Evolutionary conservation across 23 tunicate genomes (phyloP).

Genomic region (Styela clava): DNA sequence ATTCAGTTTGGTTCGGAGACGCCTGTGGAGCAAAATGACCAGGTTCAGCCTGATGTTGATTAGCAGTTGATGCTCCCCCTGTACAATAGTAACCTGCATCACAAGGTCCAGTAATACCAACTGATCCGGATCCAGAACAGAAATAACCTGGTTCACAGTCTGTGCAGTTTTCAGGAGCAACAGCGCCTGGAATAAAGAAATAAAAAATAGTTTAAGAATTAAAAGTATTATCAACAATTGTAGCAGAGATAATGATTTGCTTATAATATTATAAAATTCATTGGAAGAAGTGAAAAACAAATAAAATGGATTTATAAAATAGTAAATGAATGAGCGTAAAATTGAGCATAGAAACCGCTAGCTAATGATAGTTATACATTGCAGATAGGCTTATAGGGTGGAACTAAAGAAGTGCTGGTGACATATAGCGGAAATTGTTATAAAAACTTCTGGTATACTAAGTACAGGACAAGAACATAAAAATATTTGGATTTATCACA

Average conservation of each 20-base stretch:
- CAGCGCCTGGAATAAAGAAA: slow-evolving; percentile 31
- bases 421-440: no score
- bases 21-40: slow-evolving; percentile 72
- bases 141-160: slow-evolving; percentile 75
- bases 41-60: slow-evolving; percentile 45
- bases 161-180: slow-evolving; percentile 43
- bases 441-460: no score
- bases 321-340: no score
- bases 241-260: background rate
- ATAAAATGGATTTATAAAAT: background rate
- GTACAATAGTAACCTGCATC: slow-evolving; percentile 81
- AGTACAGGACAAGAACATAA: no score
- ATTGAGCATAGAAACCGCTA: no score
- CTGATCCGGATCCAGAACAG: slow-evolving; percentile 52
- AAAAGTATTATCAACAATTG: no score
- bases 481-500: no score
- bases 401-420: no score
- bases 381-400: no score
- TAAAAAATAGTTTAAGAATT: no score
- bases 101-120: slow-evolving; percentile 75
- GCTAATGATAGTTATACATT: no score
- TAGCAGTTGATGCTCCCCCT: slow-evolving; percentile 62
- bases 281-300: background rate
- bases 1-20: slow-evolving; percentile 33
- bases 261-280: background rate